Evolutionary conservation across 2,113 vertebrate species (phyloP).

Genomic region (Astatotilapia flaviijosephi): DNA sequence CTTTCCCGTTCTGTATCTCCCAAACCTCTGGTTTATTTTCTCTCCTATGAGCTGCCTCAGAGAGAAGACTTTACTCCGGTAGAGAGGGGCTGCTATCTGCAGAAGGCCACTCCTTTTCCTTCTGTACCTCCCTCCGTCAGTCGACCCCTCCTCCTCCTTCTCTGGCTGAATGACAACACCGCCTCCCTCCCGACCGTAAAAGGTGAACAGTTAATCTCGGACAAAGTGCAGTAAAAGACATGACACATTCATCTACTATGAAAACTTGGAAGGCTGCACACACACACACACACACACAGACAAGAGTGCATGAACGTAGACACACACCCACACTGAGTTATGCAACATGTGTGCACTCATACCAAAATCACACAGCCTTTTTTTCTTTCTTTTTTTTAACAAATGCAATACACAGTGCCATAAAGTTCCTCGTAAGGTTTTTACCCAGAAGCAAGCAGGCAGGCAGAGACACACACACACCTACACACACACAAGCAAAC

Average conservation of each 20-base stretch:
- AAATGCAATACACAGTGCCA: neutral
- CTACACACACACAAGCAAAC: neutral
- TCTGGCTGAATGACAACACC: conserved; percentile 64
- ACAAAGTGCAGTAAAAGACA: conserved; percentile 61
- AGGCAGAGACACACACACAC: neutral
- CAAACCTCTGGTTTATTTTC: conserved; percentile 52
- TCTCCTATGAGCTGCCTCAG: conserved; percentile 54
- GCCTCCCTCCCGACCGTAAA: conserved; percentile 70
- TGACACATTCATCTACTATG: conserved; percentile 60
- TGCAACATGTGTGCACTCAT: conserved; percentile 32
- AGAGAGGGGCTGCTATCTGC: conserved; percentile 59
- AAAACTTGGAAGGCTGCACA: conserved; percentile 30
- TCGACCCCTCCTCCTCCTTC: conserved; percentile 58
- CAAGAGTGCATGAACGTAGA: neutral
- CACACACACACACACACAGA: neutral
- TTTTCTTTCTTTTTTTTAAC: neutral
- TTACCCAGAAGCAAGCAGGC: neutral
- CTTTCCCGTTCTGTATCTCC: conserved; percentile 20
- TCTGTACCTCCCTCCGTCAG: conserved; percentile 44
- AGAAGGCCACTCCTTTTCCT: conserved; percentile 76
- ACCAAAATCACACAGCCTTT: conserved; percentile 9
- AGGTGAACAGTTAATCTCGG: conserved; percentile 73
- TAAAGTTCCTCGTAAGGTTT: neutral
- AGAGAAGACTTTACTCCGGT: conserved; percentile 52
- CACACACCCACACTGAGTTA: neutral